Conservation (phyloP, 1,140 invertebrate species). For the Drosophila pectinifera region DNA sequence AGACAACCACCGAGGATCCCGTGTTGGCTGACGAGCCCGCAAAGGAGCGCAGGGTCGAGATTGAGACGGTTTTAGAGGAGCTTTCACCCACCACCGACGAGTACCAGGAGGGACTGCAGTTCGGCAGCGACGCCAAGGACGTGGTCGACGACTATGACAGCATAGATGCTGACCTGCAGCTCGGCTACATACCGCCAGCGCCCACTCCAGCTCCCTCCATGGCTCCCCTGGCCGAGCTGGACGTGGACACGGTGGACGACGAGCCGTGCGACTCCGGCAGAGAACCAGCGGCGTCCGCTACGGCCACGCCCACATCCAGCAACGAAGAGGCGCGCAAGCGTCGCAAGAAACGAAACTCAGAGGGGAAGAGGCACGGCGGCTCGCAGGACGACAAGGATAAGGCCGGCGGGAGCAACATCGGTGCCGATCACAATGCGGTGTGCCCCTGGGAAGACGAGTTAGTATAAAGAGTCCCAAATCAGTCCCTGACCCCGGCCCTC, state of each 20-base stretch:
- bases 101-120: slow-evolving; percentile 75
- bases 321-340: slow-evolving; percentile 77
- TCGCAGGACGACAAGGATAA: slow-evolving; percentile 69
- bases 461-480: slow-evolving; percentile 86
- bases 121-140: slow-evolving; percentile 64
- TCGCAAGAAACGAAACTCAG: slow-evolving; percentile 72
- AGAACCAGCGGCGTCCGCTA: slow-evolving; percentile 7
- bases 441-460: slow-evolving; percentile 96
- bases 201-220: slow-evolving; percentile 80
- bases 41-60: slow-evolving; percentile 11
- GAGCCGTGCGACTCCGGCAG: slow-evolving; percentile 80
- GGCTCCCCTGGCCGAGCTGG: slow-evolving; percentile 88
- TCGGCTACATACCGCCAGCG: slow-evolving; percentile 73
- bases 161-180: slow-evolving; percentile 49
- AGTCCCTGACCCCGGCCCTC: neutral
- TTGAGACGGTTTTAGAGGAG: slow-evolving; percentile 52
- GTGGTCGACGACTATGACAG: slow-evolving; percentile 62
- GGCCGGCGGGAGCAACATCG: slow-evolving; percentile 52
- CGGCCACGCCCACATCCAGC: slow-evolving; percentile 30
- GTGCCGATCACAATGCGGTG: slow-evolving; percentile 88
- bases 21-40: neutral
- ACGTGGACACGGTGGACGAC: slow-evolving; percentile 88
- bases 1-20: slow-evolving; percentile 12
- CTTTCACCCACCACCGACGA: slow-evolving; percentile 81
- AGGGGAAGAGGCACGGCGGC: slow-evolving; percentile 64